Conservation (phyloP, 2,888 invertebrate genomes). For the Dolichopus griseipennis region DNA sequence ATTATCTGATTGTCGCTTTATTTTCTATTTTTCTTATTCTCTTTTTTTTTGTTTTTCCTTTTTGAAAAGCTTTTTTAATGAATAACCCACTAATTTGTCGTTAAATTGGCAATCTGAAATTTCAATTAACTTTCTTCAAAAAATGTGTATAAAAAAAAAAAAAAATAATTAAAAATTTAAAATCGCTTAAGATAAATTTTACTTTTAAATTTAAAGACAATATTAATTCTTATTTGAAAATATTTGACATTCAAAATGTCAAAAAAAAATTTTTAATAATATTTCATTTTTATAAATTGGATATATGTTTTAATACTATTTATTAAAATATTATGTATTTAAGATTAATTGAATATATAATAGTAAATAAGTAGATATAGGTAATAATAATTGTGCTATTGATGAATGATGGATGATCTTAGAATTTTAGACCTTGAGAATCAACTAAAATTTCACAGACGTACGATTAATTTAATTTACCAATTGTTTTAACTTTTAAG, state of each 20-base stretch:
- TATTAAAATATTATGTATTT: too few relatives aligned
- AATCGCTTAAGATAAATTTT: too few relatives aligned
- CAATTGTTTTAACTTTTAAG: too few relatives aligned
- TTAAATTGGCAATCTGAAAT: slow-evolving; percentile 4
- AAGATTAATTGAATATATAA: too few relatives aligned
- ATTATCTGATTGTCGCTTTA: too few relatives aligned
- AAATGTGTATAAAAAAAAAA: background rate
- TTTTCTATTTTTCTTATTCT: background rate
- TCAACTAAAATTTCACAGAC: too few relatives aligned
- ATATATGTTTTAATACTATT: background rate
- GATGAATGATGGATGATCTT: too few relatives aligned
- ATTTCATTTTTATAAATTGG: background rate
- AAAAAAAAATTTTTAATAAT: background rate
- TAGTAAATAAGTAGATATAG: too few relatives aligned
- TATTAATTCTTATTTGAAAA: background rate
- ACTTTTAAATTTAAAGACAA: background rate
- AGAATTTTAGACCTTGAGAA: too few relatives aligned
- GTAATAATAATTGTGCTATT: too few relatives aligned
- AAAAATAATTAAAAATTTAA: background rate
- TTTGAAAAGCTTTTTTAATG: background rate
- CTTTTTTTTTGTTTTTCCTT: background rate
- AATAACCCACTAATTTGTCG: slow-evolving; percentile 6
- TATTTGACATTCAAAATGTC: slow-evolving; percentile 6
- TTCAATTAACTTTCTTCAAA: background rate
- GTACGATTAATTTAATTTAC: too few relatives aligned